Evolutionary conservation across 2,797 vertebrate genomes (phyloP).

Genomic region (Etheostoma nigrum): DNA sequence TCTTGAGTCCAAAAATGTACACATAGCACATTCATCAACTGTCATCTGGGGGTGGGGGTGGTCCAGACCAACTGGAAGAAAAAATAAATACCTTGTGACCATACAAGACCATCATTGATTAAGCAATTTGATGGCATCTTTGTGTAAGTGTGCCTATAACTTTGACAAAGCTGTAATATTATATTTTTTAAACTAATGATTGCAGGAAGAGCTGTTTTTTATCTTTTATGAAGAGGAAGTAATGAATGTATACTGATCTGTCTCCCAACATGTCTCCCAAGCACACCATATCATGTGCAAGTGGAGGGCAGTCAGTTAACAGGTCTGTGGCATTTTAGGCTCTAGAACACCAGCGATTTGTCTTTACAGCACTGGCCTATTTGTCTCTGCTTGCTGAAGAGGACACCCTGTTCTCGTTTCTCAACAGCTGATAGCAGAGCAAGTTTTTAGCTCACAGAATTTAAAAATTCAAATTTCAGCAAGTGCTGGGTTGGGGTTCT

Average conservation of each 20-base stretch:
- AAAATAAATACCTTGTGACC: too few relatives aligned
- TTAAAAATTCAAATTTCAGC: conserved; percentile 1
- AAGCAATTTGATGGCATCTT: too few relatives aligned
- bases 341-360: conserved; percentile 3
- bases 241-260: conserved; percentile 16
- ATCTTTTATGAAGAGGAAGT: conserved; percentile 21
- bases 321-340: conserved; percentile 9
- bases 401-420: conserved; percentile 22
- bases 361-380: conserved; percentile 2
- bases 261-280: conserved; percentile 6
- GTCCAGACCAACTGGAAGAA: too few relatives aligned
- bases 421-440: conserved; percentile 7
- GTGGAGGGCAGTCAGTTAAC: conserved; percentile 17
- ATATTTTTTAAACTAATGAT: neutral
- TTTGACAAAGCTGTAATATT: neutral
- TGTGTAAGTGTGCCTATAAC: neutral
- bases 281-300: conserved; percentile 6
- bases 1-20: conserved; percentile 1
- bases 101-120: too few relatives aligned
- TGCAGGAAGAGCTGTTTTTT: neutral
- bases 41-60: too few relatives aligned
- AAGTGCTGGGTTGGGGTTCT: neutral
- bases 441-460: conserved; percentile 1
- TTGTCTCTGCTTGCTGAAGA: conserved; percentile 12
- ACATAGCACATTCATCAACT: neutral